These are phyloP conservation scores for Synanthedon tipuliformis DNA, from an alignment of 2,888 invertebrate genomes.

Conservation along the genomic window DNA sequence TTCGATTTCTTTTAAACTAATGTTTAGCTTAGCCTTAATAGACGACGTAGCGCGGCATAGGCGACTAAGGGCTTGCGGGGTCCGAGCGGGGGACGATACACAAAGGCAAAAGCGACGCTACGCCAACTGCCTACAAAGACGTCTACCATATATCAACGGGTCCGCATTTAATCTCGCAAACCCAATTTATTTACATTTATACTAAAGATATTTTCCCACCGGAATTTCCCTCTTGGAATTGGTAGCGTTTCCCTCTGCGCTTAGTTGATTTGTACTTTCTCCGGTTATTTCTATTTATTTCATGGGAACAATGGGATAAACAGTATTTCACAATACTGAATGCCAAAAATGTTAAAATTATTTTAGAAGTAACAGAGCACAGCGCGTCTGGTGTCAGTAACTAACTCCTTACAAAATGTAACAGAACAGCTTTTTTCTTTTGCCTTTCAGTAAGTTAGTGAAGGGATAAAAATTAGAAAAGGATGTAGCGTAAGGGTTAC, in stretches of 20 bases:
- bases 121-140: constrained; percentile 27
- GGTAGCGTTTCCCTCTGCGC: constrained; percentile 46
- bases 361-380: background rate
- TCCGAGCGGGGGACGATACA: background rate
- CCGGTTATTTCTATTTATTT: constrained; percentile 40
- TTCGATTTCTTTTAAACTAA: no score
- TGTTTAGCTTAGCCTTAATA: no score
- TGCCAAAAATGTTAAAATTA: background rate
- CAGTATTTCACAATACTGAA: constrained; percentile 15
- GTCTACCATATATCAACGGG: constrained; percentile 48
- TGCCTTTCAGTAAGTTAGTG: no score
- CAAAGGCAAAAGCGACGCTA: constrained; percentile 13
- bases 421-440: no score
- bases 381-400: no score
- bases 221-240: constrained; percentile 59
- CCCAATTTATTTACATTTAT: constrained; percentile 65
- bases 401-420: no score
- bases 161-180: constrained; percentile 59
- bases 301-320: constrained; percentile 35
- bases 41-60: no score
- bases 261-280: constrained; percentile 54
- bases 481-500: no score
- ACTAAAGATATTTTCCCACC: constrained; percentile 58
- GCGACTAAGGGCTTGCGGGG: no score
- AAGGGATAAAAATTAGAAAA: no score